Evolutionary conservation across 2,888 invertebrate genomes (phyloP).

Genomic region (Drosophila gaucha): DNA sequence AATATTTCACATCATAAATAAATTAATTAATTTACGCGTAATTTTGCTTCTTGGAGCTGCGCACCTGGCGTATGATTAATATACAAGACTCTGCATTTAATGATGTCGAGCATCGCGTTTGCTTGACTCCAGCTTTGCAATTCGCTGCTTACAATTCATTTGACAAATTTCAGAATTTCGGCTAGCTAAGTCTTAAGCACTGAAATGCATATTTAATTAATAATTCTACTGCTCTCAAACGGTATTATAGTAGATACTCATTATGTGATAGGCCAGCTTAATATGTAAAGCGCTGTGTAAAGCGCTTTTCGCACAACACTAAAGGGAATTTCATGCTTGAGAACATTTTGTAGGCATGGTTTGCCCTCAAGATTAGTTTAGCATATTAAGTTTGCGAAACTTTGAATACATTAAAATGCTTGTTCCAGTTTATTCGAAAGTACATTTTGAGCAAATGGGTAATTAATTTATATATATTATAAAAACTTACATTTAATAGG

Average conservation of each 20-base stretch:
- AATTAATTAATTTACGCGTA: slow-evolving; percentile 67
- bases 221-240: slow-evolving; percentile 18
- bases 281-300: background rate
- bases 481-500: too few species aligned
- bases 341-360: background rate
- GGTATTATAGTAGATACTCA: background rate
- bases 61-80: slow-evolving; percentile 77
- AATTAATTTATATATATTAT: too few species aligned
- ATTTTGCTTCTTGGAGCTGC: slow-evolving; percentile 13
- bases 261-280: background rate
- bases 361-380: background rate
- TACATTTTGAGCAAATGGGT: too few species aligned
- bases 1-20: slow-evolving; percentile 68
- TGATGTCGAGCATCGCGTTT: slow-evolving; percentile 15
- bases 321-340: slow-evolving; percentile 9
- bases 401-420: background rate
- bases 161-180: slow-evolving; percentile 26
- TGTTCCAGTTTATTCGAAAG: background rate
- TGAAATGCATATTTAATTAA: slow-evolving; percentile 34
- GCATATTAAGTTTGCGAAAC: background rate
- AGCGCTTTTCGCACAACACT: background rate
- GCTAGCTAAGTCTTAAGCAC: background rate
- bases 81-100: slow-evolving; percentile 38
- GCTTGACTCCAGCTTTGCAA: slow-evolving; percentile 18
- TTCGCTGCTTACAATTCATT: slow-evolving; percentile 37